Evolutionary conservation across 2,888 invertebrate genomes (phyloP), one percentile per base, ranked within the genome.

Genomic region (Piscicola geometra): DNA sequence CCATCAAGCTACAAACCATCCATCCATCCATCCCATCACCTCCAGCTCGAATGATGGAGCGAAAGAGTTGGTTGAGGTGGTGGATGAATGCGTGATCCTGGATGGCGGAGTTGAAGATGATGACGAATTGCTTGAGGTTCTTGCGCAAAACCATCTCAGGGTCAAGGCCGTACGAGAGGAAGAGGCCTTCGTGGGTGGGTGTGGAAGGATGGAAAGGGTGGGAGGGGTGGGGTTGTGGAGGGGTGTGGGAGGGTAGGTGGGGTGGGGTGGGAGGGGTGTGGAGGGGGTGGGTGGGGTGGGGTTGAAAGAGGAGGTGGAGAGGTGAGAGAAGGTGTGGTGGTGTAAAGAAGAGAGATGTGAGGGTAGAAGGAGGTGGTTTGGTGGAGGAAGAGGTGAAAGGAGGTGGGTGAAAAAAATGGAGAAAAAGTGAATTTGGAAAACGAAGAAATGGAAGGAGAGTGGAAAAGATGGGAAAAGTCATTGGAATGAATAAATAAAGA

Each of bases 41-140:
- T 33, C 80, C 80, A 30, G 78, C 77, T 18, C 79, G 73, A 25
- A 80, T 78, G 30, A 80, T 78, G 56, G 69, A 67, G n/a, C 77
- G 76, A 56, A 79, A 71, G 28, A 80, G 75, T n/a, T 50, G 76
- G 64, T 80, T 80, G 41, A 80, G 75, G 36, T 78, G 77, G 30
- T 74, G 75, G 66, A 80, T 79, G 76, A 80, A 80, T 33, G 75
- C 60, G 25, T 52, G 32, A 47, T 80, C 78, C 1, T 80, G 77
- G 47, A 79, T 79, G 18, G 78, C 80, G 9, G 79, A 79, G 76
- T 80, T 80, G 77, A 79, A 80, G 56, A 80, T 80, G 76, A 80
- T 80, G 75, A 80, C 78, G 36, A 80, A 78, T 75, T 79, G 80
- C 60, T 80, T 80, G 66, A 80, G 77, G 67, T 80, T 80, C 56